Percentiles rank a stretch among this genome's conserved stretches.
Evolutionary conservation across 1,140 invertebrate species (phyloP).

Genomic region (Drosophila bipectinata): DNA sequence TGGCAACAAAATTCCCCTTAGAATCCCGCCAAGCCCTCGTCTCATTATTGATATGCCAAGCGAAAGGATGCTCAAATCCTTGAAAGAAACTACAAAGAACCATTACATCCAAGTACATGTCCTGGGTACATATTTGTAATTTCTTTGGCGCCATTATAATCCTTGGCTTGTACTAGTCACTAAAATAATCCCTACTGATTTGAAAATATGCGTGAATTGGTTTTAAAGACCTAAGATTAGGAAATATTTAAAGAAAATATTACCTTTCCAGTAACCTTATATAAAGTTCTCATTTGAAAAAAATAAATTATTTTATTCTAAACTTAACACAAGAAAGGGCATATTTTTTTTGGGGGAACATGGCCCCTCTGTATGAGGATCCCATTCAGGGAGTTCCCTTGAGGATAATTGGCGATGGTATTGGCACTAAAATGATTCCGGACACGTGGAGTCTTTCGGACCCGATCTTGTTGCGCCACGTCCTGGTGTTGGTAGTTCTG

Average conservation of each 20-base stretch:
- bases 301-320: neutral
- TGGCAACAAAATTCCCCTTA: slow-evolving; percentile 46
- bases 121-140: slow-evolving; percentile 27
- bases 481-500: slow-evolving; percentile 32
- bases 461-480: slow-evolving; percentile 48
- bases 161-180: slow-evolving; percentile 17
- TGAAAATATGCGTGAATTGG: neutral
- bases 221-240: too few species aligned
- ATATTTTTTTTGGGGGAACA: neutral
- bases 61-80: slow-evolving; percentile 65
- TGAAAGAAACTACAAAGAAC: slow-evolving; percentile 58
- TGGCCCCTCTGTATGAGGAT: slow-evolving; percentile 49
- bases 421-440: slow-evolving; percentile 13
- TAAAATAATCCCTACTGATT: neutral
- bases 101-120: slow-evolving; percentile 16
- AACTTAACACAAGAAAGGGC: neutral
- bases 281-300: neutral
- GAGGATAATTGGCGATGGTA: slow-evolving; percentile 1
- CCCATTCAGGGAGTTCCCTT: slow-evolving; percentile 27
- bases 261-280: slow-evolving; percentile 3
- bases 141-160: slow-evolving; percentile 45
- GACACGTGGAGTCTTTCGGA: neutral
- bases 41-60: slow-evolving; percentile 64
- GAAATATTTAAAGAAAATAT: too few species aligned
- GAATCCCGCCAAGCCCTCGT: slow-evolving; percentile 20